Evolutionary conservation across 2,113 vertebrate species (phyloP), one percentile per base, ranked within the genome.

Genomic region (Dipodomys stephensi): DNA sequence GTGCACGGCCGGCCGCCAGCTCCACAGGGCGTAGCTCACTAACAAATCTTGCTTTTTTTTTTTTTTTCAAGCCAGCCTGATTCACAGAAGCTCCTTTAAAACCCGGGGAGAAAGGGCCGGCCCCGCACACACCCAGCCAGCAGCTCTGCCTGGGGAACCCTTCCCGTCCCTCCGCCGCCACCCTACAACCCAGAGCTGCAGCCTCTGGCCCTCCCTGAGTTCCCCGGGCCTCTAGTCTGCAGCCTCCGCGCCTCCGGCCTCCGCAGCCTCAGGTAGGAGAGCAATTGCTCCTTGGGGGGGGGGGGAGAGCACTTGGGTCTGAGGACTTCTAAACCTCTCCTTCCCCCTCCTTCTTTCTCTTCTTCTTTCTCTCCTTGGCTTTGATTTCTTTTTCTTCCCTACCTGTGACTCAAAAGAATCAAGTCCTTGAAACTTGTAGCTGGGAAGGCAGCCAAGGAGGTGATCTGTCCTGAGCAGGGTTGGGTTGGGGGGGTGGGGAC

Each of bases 51-150:
- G 65, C 76, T 93, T 93, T 89, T 68, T 92, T 94, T 92, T 96
- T 92, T 96, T 95, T 96, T 97, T 98, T 95, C 76, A 98, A 98
- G 96, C 83, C 93, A 97, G 97, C 97, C 98, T 98, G 98, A 98
- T 98, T 98, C 98, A 98, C 98, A 98, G 98, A 98, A 98, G 98
- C 98, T 98, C 97, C 98, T 98, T 98, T 98, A 98, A 98, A 98
- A 97, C 94, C 90, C 83, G 96, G 97, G 90, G 95, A 96, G 97
- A 97, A 97, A 97, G 97, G 98, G 97, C 97, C 98, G 53, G 97
- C 98, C 98, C 94, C 83, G 77, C 90, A 89, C 96, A 97, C 96
- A 97, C 97, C 97, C 98, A 57, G 53, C 12, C 97, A 95, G 91
- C 90, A 77, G 97, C 97, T 82, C 97, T 97, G 95, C 77, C 4